phyloP scores from a whole-genome alignment of 1,140 invertebrate genomes.

The Drosophila prosaltans region DNA sequence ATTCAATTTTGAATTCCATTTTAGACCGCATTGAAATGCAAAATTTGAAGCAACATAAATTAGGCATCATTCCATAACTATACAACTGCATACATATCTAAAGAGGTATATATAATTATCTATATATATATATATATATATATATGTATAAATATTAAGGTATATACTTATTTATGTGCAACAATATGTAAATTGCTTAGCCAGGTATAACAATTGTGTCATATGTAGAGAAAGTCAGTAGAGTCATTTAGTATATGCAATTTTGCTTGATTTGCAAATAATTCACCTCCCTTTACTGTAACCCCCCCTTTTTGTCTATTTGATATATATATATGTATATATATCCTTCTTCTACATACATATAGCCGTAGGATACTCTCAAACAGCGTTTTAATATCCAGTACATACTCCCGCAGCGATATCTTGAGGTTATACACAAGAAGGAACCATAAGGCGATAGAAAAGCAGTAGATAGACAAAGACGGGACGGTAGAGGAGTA shows the following conservation, averaged over 20 bases:
- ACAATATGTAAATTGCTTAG: constrained; percentile 57
- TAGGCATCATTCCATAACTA: not conserved
- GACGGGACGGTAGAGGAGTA: not conserved
- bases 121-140: constrained; percentile 1
- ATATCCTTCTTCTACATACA: not conserved
- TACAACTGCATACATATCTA: too few relatives aligned
- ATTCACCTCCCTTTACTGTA: not conserved
- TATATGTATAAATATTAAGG: not conserved
- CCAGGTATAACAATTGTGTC: constrained; percentile 64
- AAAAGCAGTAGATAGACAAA: not conserved
- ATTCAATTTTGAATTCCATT: too few relatives aligned
- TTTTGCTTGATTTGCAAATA: constrained; percentile 17
- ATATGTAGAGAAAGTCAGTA: constrained; percentile 24
- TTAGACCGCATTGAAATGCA: too few relatives aligned
- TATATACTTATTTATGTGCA: not conserved
- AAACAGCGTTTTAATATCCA: constrained; percentile 14
- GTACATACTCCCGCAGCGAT: constrained; percentile 15
- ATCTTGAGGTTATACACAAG: constrained; percentile 10
- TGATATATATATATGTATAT: not conserved
- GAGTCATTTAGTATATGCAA: constrained; percentile 10
- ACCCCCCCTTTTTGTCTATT: not conserved
- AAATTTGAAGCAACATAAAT: not conserved
- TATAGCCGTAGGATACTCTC: constrained; percentile 5
- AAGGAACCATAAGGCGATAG: constrained; percentile 3
- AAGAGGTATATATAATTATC: not conserved